These are phyloP conservation scores for Monochamus saltuarius DNA, from an alignment of 1,140 invertebrate genomes.

Conservation along the genomic window DNA sequence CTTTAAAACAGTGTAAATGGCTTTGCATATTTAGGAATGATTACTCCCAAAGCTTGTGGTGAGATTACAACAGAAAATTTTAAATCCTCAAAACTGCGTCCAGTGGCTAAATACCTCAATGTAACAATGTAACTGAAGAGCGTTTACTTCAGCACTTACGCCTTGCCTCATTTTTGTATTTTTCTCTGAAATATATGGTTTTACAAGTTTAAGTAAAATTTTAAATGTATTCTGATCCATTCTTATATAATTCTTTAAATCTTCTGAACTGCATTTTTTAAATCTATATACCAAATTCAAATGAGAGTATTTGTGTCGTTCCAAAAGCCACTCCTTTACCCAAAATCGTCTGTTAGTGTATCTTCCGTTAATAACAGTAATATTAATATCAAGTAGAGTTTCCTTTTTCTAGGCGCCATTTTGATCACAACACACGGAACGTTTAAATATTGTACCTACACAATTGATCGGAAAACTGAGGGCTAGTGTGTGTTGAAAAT, in stretches of 20 bases:
- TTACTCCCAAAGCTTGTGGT: no score
- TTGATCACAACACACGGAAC: no score
- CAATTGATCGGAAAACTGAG: no score
- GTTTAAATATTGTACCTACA: no score
- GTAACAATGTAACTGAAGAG: conserved; percentile 9
- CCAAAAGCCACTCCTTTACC: conserved; percentile 20
- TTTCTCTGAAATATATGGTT: conserved; percentile 15
- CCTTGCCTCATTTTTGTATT: conserved; percentile 19
- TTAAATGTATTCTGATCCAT: conserved; percentile 18
- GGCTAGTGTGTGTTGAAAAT: no score
- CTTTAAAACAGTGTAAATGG: no score
- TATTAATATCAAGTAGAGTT: no score
- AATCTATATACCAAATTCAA: conserved; percentile 16
- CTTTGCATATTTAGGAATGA: no score
- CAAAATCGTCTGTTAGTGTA: conserved; percentile 19
- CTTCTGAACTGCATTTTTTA: conserved; percentile 15
- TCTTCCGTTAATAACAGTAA: conserved; percentile 8
- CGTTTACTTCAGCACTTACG: conserved; percentile 12
- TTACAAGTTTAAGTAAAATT: conserved; percentile 11
- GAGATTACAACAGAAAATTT: no score
- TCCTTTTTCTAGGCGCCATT: no score
- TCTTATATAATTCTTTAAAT: conserved; percentile 20
- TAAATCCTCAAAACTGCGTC: conserved; percentile 9
- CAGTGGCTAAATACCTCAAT: conserved; percentile 12
- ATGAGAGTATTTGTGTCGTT: conserved; percentile 20